Base-by-base conservation (phyloP, 2,888 invertebrate genomes). In the Ditylenchus weischeri region DNA sequence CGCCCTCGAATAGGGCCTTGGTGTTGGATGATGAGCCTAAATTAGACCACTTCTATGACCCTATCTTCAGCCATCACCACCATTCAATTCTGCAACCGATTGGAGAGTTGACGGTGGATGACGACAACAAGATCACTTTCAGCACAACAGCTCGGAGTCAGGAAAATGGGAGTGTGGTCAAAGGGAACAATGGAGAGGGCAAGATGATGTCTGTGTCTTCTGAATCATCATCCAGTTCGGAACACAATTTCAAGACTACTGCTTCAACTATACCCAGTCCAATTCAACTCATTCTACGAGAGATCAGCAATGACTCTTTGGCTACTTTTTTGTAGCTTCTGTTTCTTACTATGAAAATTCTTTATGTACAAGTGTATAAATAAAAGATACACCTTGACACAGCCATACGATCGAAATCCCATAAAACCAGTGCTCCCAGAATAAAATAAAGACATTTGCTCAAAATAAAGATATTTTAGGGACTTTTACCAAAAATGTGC, bases 221-320 rank as follows among this genome's bases (percentile, higher is more conserved):
- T 29, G 57, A 23, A 19, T 29, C 21, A 62, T 50, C 49, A 49
- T 43, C 48, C 19, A n/a, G 23, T n/a, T 38, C 19, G 15, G n/a
- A 5, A 23, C 48, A 65, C 23, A 47, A 62, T 21, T 21, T 29
- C 23, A 51, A 36, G 19, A 63, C 62, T 64, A 50, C 62, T 35
- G 62, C 49, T 29, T 29, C 29, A 29, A 50, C 4, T 7, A 21
- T 48, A 51, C 7, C 23, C 15, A 67, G 57, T 21, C 72, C 69
- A 0, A 54, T 72, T 10, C 73, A 75, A 64, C 64, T 75, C 19
- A 74, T 73, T 47, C 59, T 73, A 48, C 61, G 66, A 35, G 75
- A 73, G 63, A 75, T 73, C 64, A 75, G 69, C 38, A 60, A 65
- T 64, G 72, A 71, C 57, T 72, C 72, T 29, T 64, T 72, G 59